A percentile compares a stretch with the other conserved stretches of the same genome.
Conservation (phyloP, 2,888 invertebrate species). For the Proisotoma minuta region DNA sequence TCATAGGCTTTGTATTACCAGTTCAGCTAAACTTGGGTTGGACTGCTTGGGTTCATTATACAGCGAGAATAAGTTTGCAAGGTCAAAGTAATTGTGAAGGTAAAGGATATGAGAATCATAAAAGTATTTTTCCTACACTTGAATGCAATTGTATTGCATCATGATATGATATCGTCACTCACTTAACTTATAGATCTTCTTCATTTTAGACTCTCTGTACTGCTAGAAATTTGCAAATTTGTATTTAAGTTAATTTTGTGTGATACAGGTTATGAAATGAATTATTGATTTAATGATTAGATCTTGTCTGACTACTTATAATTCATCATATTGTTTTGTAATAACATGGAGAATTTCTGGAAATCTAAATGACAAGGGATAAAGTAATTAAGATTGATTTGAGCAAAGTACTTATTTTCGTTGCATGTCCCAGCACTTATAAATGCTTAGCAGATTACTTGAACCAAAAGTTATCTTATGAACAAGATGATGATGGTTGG, state of each 20-base stretch:
- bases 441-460: too few species aligned
- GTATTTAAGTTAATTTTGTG: too few species aligned
- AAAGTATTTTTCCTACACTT: background rate
- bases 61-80: background rate
- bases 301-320: too few species aligned
- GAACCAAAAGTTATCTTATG: background rate
- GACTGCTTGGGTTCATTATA: conserved; percentile 1
- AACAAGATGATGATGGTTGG: background rate
- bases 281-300: too few species aligned
- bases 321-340: too few species aligned
- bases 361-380: too few species aligned
- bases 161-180: background rate
- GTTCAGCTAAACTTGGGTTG: conserved; percentile 1
- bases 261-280: too few species aligned
- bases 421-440: too few species aligned
- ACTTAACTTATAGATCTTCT: background rate
- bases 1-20: background rate
- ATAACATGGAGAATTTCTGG: too few species aligned
- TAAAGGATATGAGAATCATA: conserved; percentile 10
- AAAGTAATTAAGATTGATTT: too few species aligned
- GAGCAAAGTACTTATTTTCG: too few species aligned
- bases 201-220: background rate
- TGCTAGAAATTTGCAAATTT: too few species aligned
- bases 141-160: background rate
- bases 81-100: conserved; percentile 15